Percentiles rank a stretch among this genome's conserved stretches.
phyloP scores from a whole-genome alignment of 2,888 invertebrate species.

The Calameuta filiformis region DNA sequence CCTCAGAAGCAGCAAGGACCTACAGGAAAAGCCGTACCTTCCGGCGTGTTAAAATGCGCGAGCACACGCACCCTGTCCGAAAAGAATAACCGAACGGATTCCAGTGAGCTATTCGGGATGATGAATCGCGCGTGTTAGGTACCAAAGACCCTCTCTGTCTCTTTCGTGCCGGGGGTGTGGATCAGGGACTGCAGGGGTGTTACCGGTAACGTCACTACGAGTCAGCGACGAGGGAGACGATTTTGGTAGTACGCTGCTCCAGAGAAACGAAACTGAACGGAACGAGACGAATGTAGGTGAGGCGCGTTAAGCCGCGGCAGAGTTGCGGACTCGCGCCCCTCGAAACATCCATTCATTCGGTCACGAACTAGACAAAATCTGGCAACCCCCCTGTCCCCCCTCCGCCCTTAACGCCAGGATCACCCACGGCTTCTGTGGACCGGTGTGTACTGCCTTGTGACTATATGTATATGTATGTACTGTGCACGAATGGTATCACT shows the following conservation, averaged over 20 bases:
- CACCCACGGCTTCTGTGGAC: neutral
- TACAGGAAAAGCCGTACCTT: conserved; percentile 25
- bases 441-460: neutral
- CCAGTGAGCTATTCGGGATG: conserved; percentile 31
- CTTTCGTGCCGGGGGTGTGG: conserved; percentile 21
- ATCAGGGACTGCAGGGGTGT: conserved; percentile 5
- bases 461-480: conserved; percentile 9
- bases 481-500: conserved; percentile 1
- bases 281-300: conserved; percentile 41
- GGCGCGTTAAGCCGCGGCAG: conserved; percentile 50
- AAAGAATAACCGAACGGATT: conserved; percentile 40
- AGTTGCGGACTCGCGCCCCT: conserved; percentile 55
- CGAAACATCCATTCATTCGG: conserved; percentile 53
- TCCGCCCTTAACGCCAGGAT: neutral
- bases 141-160: conserved; percentile 33
- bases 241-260: neutral
- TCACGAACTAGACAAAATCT: conserved; percentile 47
- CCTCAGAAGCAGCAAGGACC: conserved; percentile 19
- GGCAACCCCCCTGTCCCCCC: neutral
- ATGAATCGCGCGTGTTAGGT: conserved; percentile 38
- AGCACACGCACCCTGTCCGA: conserved; percentile 38
- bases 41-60: conserved; percentile 42
- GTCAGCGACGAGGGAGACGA: conserved; percentile 1
- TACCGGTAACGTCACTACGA: neutral
- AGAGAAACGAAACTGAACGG: conserved; percentile 17